Evolutionary conservation across 2,113 vertebrate genomes (phyloP).

Genomic region (Agelaius tricolor): DNA sequence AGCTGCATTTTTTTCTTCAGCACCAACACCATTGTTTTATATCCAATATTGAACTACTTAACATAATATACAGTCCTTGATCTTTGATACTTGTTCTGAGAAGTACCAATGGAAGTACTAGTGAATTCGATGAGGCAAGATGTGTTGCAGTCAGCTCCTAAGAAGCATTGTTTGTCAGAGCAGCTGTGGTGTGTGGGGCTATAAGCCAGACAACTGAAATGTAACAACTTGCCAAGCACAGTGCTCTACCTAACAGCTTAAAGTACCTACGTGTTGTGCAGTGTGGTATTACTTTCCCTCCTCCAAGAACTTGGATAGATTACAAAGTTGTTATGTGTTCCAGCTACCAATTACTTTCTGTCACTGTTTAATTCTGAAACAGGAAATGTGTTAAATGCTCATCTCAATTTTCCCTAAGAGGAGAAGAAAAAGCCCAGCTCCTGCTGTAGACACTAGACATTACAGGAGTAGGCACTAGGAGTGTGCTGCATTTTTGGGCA

Average conservation of each 20-base stretch:
- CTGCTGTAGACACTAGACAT: neutral
- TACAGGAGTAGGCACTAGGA: neutral
- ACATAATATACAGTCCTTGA: conserved; percentile 37
- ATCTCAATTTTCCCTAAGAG: neutral
- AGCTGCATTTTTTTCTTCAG: neutral
- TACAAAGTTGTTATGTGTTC: neutral
- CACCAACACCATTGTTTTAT: neutral
- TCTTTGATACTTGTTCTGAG: conserved; percentile 36
- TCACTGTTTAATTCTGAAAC: neutral
- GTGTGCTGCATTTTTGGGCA: neutral
- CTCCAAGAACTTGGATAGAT: neutral
- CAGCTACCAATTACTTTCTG: neutral
- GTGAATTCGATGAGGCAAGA: neutral
- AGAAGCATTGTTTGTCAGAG: neutral
- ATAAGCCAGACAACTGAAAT: neutral
- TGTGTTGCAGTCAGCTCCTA: neutral
- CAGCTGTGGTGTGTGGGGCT: neutral
- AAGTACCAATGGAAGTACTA: neutral
- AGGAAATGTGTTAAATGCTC: neutral
- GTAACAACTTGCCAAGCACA: accelerated
- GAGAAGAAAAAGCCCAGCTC: neutral
- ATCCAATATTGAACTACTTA: conserved; percentile 21
- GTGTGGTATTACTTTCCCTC: neutral
- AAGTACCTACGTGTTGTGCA: neutral
- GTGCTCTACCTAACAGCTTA: neutral